Conservation (phyloP, 1,140 invertebrate species). For the Eriocheir sinensis region DNA sequence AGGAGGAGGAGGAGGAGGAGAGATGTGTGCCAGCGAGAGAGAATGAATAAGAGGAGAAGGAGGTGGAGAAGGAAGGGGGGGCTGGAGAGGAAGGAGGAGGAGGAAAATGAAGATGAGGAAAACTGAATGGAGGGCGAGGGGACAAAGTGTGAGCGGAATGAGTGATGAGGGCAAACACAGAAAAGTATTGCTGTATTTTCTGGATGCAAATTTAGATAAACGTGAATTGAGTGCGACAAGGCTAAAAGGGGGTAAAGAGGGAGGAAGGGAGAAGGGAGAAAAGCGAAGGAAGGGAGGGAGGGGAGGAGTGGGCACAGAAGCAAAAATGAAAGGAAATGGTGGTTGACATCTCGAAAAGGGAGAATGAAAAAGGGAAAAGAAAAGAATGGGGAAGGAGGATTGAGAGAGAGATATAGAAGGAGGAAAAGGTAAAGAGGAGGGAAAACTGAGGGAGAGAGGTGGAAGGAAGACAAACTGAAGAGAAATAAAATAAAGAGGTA, state of each 20-base stretch:
- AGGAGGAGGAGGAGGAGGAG: too few relatives aligned
- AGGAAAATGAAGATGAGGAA: neutral
- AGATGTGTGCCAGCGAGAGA: too few relatives aligned
- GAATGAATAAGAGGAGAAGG: too few relatives aligned
- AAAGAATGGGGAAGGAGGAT: too few relatives aligned
- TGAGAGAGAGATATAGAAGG: too few relatives aligned
- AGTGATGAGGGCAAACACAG: neutral
- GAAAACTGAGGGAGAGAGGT: too few relatives aligned
- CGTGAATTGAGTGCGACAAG: neutral
- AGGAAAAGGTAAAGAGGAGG: too few relatives aligned
- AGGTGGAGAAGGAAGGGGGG: neutral
- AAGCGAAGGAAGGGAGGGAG: neutral
- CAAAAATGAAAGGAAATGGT: too few relatives aligned
- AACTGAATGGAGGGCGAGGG: neutral
- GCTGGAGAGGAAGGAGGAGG: neutral
- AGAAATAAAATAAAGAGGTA: too few relatives aligned
- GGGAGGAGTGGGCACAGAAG: neutral
- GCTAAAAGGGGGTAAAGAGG: neutral
- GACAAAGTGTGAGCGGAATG: neutral
- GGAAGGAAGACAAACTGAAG: too few relatives aligned
- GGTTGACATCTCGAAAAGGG: too few relatives aligned
- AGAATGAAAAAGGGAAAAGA: too few relatives aligned
- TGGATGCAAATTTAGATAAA: neutral
- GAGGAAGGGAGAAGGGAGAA: neutral
- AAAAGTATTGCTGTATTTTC: neutral